Base-by-base conservation (phyloP, 1,140 invertebrate species). In the Adoxophyes honmai region DNA sequence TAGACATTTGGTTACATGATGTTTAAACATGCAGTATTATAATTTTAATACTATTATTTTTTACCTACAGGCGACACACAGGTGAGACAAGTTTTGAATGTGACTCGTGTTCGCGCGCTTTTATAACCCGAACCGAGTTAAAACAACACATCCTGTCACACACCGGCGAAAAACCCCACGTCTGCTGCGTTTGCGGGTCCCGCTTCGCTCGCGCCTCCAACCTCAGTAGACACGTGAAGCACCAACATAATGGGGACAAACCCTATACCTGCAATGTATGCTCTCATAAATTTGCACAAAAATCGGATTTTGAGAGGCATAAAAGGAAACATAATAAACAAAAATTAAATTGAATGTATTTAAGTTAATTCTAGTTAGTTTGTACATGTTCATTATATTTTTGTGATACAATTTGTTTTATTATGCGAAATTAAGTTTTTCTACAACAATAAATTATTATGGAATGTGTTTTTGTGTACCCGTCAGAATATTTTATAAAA, bases 101-200 rank as follows among this genome's bases (percentile, higher is more conserved):
- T 66, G 75, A 83, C 2, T 72, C 88, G 3, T 93, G 92, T 55
- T 64, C 71, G 3, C 64, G 73, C 3, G 84, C 81, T 0, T 90
- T 90, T 63, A 88, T 90, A 21, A 84, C 86, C 0, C 73, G 75
- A 7, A 74, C 83, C 13, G 84, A 90, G 66, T 73, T 92, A 0
- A 91, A 90, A 65, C 90, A 91, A 48, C 94, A 95, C 61, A 83
- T 91, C 55, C 78, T 90, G 52, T 93, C 91, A 0, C 93, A 95
- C 66, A 93, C 91, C 0, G 93, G 93, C 0, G 91, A 92, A 18
- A 91, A 92, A 35, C 92, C 91, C 0, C 92, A 93, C 56, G 81
- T 90, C 8, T 94, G 93, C 64, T 89, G 88, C 59, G 90, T 90
- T 42, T 94, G 93, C 71, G 93, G 93, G 0, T 78, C 92, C 51